Evolutionary conservation across 1,140 invertebrate genomes (phyloP).

Genomic region (Trichomalopsis sarcophagae): DNA sequence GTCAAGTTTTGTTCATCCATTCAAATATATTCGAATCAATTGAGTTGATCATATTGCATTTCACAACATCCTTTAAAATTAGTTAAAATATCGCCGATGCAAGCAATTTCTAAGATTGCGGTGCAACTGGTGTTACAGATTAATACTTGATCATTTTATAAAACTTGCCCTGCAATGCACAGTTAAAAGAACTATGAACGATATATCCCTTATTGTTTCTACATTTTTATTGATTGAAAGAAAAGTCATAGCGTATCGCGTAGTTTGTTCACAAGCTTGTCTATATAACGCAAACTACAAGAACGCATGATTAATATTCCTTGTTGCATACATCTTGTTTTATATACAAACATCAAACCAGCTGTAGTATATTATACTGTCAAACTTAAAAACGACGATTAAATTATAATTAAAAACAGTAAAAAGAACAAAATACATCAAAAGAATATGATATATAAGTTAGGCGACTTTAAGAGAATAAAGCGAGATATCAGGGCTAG

Average conservation of each 20-base stretch:
- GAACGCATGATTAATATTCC: slow-evolving; percentile 38
- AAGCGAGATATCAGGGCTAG: slow-evolving; percentile 55
- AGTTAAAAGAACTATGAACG: slow-evolving; percentile 13
- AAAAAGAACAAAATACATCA: slow-evolving; percentile 18
- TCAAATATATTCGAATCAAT: slow-evolving; percentile 42
- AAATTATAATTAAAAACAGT: slow-evolving; percentile 49
- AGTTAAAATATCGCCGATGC: slow-evolving; percentile 16
- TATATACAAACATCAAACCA: slow-evolving; percentile 28
- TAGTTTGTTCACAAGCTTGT: slow-evolving; percentile 41
- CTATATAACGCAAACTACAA: slow-evolving; percentile 33
- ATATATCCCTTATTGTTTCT: slow-evolving; percentile 23
- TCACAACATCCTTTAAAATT: slow-evolving; percentile 41
- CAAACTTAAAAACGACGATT: slow-evolving; percentile 40
- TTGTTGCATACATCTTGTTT: neutral
- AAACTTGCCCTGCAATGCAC: slow-evolving; percentile 10
- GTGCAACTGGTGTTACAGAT: neutral
- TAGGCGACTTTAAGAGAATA: slow-evolving; percentile 50
- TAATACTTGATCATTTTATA: slow-evolving; percentile 40
- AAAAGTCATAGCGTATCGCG: slow-evolving; percentile 23
- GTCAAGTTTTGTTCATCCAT: slow-evolving; percentile 44
- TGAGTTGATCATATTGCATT: slow-evolving; percentile 42
- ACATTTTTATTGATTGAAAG: slow-evolving; percentile 6
- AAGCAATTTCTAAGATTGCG: slow-evolving; percentile 36
- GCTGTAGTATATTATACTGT: neutral
- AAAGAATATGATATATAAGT: slow-evolving; percentile 14